Conservation (phyloP, 37 sponge, comb jelly and placozoan species). For the Dysidea cf. avara region DNA sequence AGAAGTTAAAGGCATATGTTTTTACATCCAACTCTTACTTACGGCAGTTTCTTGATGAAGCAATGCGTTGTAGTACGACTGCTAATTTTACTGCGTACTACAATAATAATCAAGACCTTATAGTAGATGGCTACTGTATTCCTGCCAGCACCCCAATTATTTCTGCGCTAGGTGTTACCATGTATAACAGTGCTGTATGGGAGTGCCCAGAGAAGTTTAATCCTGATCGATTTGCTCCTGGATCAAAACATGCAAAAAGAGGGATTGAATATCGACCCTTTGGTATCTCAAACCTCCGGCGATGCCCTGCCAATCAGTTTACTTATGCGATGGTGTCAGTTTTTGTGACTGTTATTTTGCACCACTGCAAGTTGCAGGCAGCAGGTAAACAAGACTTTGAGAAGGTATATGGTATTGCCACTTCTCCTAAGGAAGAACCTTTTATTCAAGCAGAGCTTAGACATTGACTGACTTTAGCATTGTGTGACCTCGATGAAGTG, state of each 20-base stretch:
- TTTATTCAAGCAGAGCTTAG: conserved; percentile 8
- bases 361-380: conserved; percentile 11
- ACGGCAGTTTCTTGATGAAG: conserved; percentile 34
- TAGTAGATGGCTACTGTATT: conserved; percentile 27
- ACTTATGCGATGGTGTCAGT: conserved; percentile 28
- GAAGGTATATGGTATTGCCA: conserved; percentile 23
- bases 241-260: conserved; percentile 25
- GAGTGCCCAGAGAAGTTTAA: conserved; percentile 23
- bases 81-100: conserved; percentile 15
- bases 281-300: conserved; percentile 37
- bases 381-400: not conserved
- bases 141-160: conserved; percentile 50
- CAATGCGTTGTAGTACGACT: conserved; percentile 16
- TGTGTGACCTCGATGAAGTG: no score
- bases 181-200: conserved; percentile 30
- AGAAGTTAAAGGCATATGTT: conserved; percentile 30
- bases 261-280: conserved; percentile 41
- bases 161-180: conserved; percentile 32
- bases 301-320: conserved; percentile 50
- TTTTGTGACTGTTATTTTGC: conserved; percentile 21
- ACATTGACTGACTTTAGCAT: no score
- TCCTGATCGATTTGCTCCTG: conserved; percentile 41
- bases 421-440: conserved; percentile 15
- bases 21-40: conserved; percentile 25
- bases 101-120: conserved; percentile 20